Percentiles rank a stretch among this genome's conserved stretches.
Evolutionary conservation across 35 echinoderm and acorn worm species (phyloP).

Genomic region (Acanthaster planci): DNA sequence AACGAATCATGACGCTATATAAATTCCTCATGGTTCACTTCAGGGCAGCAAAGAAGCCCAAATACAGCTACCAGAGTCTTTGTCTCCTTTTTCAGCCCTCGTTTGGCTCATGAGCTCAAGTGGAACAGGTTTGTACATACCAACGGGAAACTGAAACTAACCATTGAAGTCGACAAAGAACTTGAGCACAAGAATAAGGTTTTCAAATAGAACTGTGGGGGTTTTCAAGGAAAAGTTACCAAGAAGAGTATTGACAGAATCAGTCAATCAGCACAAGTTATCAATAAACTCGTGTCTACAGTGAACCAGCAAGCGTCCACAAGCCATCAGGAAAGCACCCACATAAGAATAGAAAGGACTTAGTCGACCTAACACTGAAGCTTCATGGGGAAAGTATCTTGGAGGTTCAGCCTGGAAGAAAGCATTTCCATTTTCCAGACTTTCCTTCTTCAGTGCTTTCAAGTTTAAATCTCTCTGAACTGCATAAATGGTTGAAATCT

Average conservation of each 20-base stretch:
- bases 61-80: conserved; percentile 54
- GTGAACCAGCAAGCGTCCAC: conserved; percentile 39
- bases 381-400: conserved; percentile 38
- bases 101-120: conserved; percentile 41
- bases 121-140: conserved; percentile 69
- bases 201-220: conserved; percentile 54
- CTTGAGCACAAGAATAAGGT: conserved; percentile 66
- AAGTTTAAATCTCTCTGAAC: neutral
- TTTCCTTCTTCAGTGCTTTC: conserved; percentile 25
- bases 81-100: conserved; percentile 42
- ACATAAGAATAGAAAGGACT: conserved; percentile 15
- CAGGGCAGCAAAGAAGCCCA: conserved; percentile 49
- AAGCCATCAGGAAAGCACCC: conserved; percentile 43
- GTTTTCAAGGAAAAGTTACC: conserved; percentile 45
- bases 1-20: conserved; percentile 25
- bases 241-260: conserved; percentile 45
- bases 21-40: conserved; percentile 67
- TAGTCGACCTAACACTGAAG: neutral
- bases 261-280: conserved; percentile 46
- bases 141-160: conserved; percentile 38
- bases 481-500: conserved; percentile 9
- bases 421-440: conserved; percentile 37
- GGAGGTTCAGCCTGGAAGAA: conserved; percentile 35
- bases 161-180: conserved; percentile 50
- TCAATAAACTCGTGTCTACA: conserved; percentile 22